phyloP scores from a whole-genome alignment of 2,113 vertebrate species.

The Vidua chalybeata region DNA sequence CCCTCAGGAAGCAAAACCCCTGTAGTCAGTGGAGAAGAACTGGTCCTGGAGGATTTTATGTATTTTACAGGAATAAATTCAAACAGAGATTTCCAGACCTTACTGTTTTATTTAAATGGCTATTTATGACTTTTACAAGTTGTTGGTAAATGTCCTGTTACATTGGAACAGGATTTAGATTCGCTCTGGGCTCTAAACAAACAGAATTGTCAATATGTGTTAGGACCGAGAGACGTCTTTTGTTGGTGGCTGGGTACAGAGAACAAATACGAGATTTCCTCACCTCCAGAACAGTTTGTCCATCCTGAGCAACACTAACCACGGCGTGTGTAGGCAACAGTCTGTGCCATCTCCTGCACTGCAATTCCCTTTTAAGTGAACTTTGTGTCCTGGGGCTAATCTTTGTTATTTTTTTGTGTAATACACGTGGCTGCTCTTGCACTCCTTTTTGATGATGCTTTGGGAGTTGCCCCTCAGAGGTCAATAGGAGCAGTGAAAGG shows the following conservation, averaged over 20 bases:
- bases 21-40: neutral
- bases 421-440: neutral
- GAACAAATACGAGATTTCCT: neutral
- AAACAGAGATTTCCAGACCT: neutral
- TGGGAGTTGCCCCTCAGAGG: neutral
- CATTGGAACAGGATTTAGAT: neutral
- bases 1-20: neutral
- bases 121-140: neutral
- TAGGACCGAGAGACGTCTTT: neutral
- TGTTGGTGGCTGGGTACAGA: neutral
- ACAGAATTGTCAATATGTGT: neutral
- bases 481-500: neutral
- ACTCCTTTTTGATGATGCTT: neutral
- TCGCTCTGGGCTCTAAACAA: neutral
- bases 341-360: neutral
- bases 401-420: fast-evolving
- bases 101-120: neutral
- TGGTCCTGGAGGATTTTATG: neutral
- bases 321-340: neutral
- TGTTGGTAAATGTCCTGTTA: neutral
- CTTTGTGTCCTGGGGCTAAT: neutral
- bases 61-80: neutral
- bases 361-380: neutral
- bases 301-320: neutral
- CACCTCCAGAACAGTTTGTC: neutral